These are phyloP conservation scores for Agonopterix subpropinquella DNA, from an alignment of 2,888 invertebrate genomes.

Conservation along the genomic window DNA sequence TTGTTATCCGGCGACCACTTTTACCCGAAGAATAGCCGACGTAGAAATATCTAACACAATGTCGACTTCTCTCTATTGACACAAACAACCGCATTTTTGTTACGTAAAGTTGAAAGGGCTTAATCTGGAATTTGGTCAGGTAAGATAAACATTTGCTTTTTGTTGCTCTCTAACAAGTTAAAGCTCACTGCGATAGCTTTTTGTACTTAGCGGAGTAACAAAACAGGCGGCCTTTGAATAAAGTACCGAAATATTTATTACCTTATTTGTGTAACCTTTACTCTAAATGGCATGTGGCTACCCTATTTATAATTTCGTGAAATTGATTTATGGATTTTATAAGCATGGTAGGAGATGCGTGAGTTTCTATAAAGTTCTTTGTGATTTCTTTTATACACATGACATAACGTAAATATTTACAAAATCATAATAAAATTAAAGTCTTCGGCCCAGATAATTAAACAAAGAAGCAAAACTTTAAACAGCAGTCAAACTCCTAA, in stretches of 20 bases:
- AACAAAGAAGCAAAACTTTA: background rate
- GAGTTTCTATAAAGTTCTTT: too few relatives aligned
- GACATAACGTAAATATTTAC: background rate
- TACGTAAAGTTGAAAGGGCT: slow-evolving; percentile 53
- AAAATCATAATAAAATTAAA: background rate
- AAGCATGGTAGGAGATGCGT: too few relatives aligned
- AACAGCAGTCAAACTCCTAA: slow-evolving; percentile 29
- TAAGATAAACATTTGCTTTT: slow-evolving; percentile 53
- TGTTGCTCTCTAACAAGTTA: slow-evolving; percentile 38
- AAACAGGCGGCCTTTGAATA: slow-evolving; percentile 10
- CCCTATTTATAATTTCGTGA: too few relatives aligned
- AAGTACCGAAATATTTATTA: slow-evolving; percentile 2
- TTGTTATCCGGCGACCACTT: slow-evolving; percentile 53
- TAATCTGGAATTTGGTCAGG: slow-evolving; percentile 61
- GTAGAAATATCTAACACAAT: slow-evolving; percentile 50
- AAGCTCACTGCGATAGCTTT: slow-evolving; percentile 23
- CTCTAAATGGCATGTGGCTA: too few relatives aligned
- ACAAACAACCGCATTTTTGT: slow-evolving; percentile 56
- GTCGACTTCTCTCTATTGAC: slow-evolving; percentile 46
- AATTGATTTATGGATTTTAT: too few relatives aligned
- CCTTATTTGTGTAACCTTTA: too few relatives aligned
- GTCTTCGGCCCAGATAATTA: background rate
- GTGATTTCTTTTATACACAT: too few relatives aligned
- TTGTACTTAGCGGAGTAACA: slow-evolving; percentile 8
- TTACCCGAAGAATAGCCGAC: slow-evolving; percentile 45